Evolutionary conservation across 2,113 vertebrate genomes (phyloP).

Genomic region (Acanthochromis polyacanthus): DNA sequence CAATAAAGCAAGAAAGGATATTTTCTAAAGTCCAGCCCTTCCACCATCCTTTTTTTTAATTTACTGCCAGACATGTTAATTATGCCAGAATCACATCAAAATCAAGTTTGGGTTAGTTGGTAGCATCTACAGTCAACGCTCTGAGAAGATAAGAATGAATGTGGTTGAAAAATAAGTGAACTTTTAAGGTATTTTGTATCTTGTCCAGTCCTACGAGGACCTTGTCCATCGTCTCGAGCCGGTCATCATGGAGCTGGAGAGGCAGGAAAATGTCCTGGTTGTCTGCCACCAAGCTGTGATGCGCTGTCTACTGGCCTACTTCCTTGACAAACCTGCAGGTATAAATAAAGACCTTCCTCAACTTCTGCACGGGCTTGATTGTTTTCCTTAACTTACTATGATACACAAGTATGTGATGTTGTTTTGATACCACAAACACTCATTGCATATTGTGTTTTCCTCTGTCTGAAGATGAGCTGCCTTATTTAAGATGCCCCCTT

Average conservation of each 20-base stretch:
- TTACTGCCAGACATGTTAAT: too few species aligned
- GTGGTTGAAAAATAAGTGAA: neutral
- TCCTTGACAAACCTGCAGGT: constrained; percentile 95
- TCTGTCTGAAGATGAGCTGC: constrained; percentile 87
- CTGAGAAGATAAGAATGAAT: neutral
- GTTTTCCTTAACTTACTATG: neutral
- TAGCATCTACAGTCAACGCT: too few species aligned
- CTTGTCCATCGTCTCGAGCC: constrained; percentile 95
- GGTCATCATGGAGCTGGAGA: constrained; percentile 97
- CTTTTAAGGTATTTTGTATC: constrained; percentile 8
- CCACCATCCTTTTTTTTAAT: too few species aligned
- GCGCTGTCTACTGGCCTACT: constrained; percentile 96
- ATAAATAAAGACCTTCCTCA: neutral
- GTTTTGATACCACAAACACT: neutral
- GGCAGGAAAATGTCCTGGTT: constrained; percentile 96
- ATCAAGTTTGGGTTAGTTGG: too few species aligned
- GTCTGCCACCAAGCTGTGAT: constrained; percentile 97
- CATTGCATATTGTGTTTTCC: neutral
- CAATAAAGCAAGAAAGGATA: too few species aligned
- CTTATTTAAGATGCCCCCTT: constrained; percentile 94
- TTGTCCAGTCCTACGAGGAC: constrained; percentile 93
- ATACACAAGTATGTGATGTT: neutral
- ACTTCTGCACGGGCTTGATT: too few species aligned
- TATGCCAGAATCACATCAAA: too few species aligned
- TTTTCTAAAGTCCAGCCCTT: too few species aligned